phyloP scores from a whole-genome alignment of 2,113 vertebrate genomes.

The Boulengerochromis microlepis region DNA sequence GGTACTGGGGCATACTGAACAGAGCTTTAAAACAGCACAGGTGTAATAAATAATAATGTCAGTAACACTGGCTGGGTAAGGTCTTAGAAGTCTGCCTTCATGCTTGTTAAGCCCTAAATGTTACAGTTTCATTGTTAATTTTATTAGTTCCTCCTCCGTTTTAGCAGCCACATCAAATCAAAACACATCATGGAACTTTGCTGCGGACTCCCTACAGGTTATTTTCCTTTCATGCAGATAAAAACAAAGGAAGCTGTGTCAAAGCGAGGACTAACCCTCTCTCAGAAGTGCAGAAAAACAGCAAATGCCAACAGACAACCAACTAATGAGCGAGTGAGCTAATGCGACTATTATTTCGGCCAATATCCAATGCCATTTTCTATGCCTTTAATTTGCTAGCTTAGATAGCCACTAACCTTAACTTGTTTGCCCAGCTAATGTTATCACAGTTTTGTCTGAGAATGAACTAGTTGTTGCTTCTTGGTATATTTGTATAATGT shows the following conservation, averaged over 20 bases:
- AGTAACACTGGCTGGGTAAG: not conserved
- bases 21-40: not conserved
- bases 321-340: not conserved
- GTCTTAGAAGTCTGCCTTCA: not conserved
- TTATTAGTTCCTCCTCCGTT: not conserved
- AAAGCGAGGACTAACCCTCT: not conserved
- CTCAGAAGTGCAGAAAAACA: not conserved
- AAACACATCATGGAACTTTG: not conserved
- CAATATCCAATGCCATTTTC: not conserved
- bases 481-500: not conserved
- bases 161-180: not conserved
- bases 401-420: not conserved
- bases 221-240: not conserved
- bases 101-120: not conserved
- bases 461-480: not conserved
- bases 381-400: not conserved
- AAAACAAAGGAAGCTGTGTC: not conserved
- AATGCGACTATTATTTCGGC: not conserved
- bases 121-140: not conserved
- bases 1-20: not conserved
- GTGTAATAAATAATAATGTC: not conserved
- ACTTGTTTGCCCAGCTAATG: not conserved
- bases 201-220: not conserved
- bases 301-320: not conserved
- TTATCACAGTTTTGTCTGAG: not conserved